Evolutionary conservation across 1,140 invertebrate species (phyloP), one percentile per base, ranked within the genome.

Genomic region (Psix sp.): DNA sequence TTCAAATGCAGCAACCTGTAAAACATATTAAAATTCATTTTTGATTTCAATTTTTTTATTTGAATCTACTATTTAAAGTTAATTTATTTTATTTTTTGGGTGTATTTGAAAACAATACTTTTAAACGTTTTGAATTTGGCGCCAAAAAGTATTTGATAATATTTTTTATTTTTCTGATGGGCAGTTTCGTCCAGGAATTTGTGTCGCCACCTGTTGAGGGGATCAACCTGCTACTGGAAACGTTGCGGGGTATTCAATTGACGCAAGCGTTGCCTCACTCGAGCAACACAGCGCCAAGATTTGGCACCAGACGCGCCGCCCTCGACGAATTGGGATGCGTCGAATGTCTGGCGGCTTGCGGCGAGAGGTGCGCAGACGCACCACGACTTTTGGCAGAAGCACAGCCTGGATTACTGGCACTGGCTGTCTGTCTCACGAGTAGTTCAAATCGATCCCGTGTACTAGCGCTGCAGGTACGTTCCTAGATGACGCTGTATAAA

Each of bases 181-280:
- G 21, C 84, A 94, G 94, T 85, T 97, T 97, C 80, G 93, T 97
- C 0, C 93, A 95, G 84, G 95, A 97, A 84, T 96, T 97, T 84
- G 91, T 95, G 3, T 91, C 92, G 13, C 91, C 93, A 42, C 93
- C 94, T 13, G 90, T 94, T 62, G 94, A 96, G 82, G 96, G 95
- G 1, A 92, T 96, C 0, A 91, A 90, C 0, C 84, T 95, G 24
- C 86, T 97, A 1, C 82, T 97, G 51, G 94, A 96, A 81, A 90
- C 95, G 0, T 86, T 97, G 17, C 91, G 94, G n/a, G 92, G 92
- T 3, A 92, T 96, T 18, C 95, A 96, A 82, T 84, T 94, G 43
- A 92, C 91, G 20, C 93, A 94, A 80, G 89, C 83, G 15, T 76
- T 86, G n/a, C 83, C 88, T 0, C 80, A 80, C 54, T 82, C 86